Evolutionary conservation across 2,888 invertebrate genomes (phyloP).

Genomic region (Trissoscelio sp.): DNA sequence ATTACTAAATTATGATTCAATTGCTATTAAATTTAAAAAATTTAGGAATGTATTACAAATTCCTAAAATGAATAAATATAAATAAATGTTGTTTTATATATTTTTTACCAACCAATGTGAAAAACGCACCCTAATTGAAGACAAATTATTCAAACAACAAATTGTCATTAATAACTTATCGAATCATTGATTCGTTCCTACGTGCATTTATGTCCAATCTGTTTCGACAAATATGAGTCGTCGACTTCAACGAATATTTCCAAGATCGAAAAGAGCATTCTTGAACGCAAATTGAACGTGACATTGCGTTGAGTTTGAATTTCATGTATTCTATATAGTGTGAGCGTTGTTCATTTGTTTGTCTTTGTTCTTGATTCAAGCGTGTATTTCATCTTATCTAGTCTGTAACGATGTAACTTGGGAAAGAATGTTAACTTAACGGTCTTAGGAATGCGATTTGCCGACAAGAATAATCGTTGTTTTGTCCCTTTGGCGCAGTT

Average conservation of each 20-base stretch:
- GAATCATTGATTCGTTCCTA: conserved; percentile 21
- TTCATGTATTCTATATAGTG: conserved; percentile 37
- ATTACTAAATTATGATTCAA: too few relatives aligned
- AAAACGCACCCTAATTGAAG: too few relatives aligned
- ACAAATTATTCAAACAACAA: not conserved
- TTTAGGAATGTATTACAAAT: too few relatives aligned
- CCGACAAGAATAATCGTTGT: conserved; percentile 57
- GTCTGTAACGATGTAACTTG: conserved; percentile 75
- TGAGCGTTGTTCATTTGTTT: conserved; percentile 32
- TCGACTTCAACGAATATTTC: conserved; percentile 42
- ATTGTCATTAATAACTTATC: not conserved
- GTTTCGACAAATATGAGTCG: conserved; percentile 15
- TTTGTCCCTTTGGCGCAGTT: conserved; percentile 19
- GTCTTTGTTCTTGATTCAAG: conserved; percentile 73
- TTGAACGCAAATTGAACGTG: conserved; percentile 24
- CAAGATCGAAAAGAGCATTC: conserved; percentile 20
- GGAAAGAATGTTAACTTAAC: conserved; percentile 55
- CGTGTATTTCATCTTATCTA: conserved; percentile 79
- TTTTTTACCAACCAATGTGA: too few relatives aligned
- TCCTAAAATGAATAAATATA: too few relatives aligned
- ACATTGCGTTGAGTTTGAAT: conserved; percentile 41
- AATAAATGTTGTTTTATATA: too few relatives aligned
- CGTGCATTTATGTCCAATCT: conserved; percentile 22
- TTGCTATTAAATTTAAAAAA: too few relatives aligned
- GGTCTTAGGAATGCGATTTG: conserved; percentile 72